These are phyloP conservation scores for Ephydatia muelleri DNA, from an alignment of 37 sponge, comb jelly and placozoan genomes.

Conservation along the genomic window DNA sequence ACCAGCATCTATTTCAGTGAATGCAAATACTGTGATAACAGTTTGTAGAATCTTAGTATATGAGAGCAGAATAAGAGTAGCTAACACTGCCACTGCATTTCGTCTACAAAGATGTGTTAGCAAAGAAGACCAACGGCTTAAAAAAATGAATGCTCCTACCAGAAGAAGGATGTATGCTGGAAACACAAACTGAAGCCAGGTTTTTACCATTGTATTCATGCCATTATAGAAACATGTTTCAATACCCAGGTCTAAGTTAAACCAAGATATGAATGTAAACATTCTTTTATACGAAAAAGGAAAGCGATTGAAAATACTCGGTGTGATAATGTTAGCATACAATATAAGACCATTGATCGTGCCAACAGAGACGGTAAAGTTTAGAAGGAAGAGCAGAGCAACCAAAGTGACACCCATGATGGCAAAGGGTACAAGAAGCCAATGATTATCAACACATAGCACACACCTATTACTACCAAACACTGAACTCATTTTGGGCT, in stretches of 20 bases:
- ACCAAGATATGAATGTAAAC: neutral
- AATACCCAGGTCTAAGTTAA: neutral
- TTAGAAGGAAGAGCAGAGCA: neutral
- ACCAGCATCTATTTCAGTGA: neutral
- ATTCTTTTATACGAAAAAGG: neutral
- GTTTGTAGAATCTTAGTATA: neutral
- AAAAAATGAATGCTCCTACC: neutral
- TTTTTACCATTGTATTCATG: neutral
- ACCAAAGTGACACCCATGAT: neutral
- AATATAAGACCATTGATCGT: neutral
- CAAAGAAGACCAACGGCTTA: neutral
- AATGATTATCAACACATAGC: neutral
- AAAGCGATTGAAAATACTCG: neutral
- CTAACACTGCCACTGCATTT: neutral
- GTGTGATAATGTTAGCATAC: constrained; percentile 1
- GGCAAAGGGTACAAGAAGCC: neutral
- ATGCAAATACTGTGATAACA: neutral
- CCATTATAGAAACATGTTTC: constrained; percentile 15
- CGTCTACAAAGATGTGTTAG: neutral
- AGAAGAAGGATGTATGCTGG: neutral
- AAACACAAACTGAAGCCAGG: neutral
- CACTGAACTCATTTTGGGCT: neutral
- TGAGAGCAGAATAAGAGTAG: neutral
- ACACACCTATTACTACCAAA: neutral
- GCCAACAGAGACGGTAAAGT: neutral